phyloP scores from a whole-genome alignment of 2,113 vertebrate species.

The Petrocephalus zakoni region DNA sequence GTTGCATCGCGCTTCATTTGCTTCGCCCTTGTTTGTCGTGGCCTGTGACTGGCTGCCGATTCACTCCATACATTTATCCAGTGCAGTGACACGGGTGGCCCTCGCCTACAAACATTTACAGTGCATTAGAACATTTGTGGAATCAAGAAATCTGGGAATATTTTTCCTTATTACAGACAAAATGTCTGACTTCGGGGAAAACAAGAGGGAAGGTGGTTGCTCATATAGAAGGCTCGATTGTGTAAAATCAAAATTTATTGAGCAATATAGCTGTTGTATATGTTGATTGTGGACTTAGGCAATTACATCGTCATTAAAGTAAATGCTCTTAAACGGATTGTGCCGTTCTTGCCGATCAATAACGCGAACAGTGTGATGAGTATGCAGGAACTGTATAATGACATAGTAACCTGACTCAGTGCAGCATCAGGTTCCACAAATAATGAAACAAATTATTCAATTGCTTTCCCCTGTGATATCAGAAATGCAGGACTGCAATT shows the following conservation, averaged over 20 bases:
- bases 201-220: background rate
- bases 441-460: background rate
- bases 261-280: background rate
- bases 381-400: background rate
- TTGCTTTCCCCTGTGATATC: background rate
- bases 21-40: constrained; percentile 56
- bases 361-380: background rate
- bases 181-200: background rate
- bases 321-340: background rate
- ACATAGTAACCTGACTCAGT: background rate
- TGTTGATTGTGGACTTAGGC: background rate
- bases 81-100: background rate
- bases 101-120: background rate
- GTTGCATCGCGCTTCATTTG: constrained; percentile 70
- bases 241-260: background rate
- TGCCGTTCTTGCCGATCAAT: background rate
- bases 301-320: background rate
- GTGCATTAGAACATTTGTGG: background rate
- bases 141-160: background rate
- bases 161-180: background rate
- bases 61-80: background rate
- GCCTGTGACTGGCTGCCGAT: constrained; percentile 35
- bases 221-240: background rate
- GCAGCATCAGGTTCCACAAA: background rate
- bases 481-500: background rate